phyloP scores from a whole-genome alignment of 92 coral and sea anemone species.

The Actinernus sp. region DNA sequence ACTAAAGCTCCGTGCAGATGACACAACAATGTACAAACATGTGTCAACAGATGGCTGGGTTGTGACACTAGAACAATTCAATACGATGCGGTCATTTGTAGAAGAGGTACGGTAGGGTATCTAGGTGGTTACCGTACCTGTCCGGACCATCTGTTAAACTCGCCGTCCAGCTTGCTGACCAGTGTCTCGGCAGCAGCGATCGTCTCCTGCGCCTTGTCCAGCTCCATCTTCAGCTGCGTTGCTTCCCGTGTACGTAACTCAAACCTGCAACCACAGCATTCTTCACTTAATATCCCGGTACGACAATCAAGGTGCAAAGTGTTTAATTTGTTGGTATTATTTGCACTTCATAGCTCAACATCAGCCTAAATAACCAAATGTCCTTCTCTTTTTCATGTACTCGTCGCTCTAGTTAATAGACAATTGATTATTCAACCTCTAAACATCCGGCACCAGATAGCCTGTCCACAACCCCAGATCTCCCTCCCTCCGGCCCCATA shows the following conservation, averaged over 20 bases:
- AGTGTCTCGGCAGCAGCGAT: conserved; percentile 98
- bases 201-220: conserved; percentile 98
- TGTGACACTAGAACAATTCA: background rate
- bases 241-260: conserved; percentile 98
- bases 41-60: background rate
- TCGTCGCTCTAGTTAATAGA: too few relatives aligned
- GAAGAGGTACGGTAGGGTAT: background rate
- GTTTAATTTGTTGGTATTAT: too few relatives aligned
- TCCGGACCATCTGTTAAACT: conserved; percentile 97
- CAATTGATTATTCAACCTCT: too few relatives aligned
- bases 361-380: too few relatives aligned
- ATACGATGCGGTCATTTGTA: background rate
- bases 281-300: too few relatives aligned
- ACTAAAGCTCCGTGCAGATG: background rate
- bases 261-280: conserved; percentile 61
- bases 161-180: conserved; percentile 97
- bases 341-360: too few relatives aligned
- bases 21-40: background rate
- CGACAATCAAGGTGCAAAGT: too few relatives aligned
- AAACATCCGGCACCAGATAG: too few relatives aligned
- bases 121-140: conserved; percentile 61
- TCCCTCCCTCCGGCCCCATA: too few relatives aligned
- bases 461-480: too few relatives aligned
- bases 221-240: conserved; percentile 96
- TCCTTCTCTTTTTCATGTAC: too few relatives aligned